Conservation (phyloP, 1,140 invertebrate genomes). For the Polypedilum vanderplanki region DNA sequence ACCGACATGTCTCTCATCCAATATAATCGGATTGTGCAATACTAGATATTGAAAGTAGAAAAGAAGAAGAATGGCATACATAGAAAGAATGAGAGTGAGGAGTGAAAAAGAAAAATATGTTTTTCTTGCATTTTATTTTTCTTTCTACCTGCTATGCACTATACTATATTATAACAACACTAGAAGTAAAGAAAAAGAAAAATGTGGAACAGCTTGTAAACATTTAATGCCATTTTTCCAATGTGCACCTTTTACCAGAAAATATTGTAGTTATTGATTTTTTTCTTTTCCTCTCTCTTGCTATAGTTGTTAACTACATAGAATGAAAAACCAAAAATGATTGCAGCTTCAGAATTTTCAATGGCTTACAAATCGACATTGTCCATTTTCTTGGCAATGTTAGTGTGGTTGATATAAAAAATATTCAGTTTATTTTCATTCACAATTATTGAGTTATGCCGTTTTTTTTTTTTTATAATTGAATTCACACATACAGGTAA, state of each 20-base stretch:
- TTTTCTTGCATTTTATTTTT: not conserved
- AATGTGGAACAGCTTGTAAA: constrained; percentile 17
- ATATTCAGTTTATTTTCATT: not conserved
- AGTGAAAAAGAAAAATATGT: constrained; percentile 11
- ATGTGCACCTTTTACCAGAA: constrained; percentile 9
- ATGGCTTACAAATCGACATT: not conserved
- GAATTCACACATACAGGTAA: not conserved
- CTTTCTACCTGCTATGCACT: not conserved
- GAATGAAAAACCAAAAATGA: not conserved
- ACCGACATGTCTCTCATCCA: not conserved
- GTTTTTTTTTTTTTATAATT: constrained; percentile 3
- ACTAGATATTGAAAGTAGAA: not conserved
- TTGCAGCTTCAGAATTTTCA: not conserved
- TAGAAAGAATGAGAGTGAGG: not conserved
- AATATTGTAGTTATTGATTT: constrained; percentile 6
- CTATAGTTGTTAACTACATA: not conserved
- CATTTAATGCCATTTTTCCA: constrained; percentile 13
- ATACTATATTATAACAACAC: not conserved
- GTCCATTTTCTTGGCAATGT: not conserved
- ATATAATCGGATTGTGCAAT: constrained; percentile 1
- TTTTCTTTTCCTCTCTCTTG: not conserved
- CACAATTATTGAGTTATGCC: not conserved
- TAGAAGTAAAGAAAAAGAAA: not conserved
- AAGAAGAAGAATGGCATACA: not conserved
- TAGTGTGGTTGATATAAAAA: no score